Percentiles rank a stretch among this genome's conserved stretches.
These are phyloP conservation scores for Chymomyza amoena DNA, from an alignment of 2,888 invertebrate genomes.

Conservation along the genomic window DNA sequence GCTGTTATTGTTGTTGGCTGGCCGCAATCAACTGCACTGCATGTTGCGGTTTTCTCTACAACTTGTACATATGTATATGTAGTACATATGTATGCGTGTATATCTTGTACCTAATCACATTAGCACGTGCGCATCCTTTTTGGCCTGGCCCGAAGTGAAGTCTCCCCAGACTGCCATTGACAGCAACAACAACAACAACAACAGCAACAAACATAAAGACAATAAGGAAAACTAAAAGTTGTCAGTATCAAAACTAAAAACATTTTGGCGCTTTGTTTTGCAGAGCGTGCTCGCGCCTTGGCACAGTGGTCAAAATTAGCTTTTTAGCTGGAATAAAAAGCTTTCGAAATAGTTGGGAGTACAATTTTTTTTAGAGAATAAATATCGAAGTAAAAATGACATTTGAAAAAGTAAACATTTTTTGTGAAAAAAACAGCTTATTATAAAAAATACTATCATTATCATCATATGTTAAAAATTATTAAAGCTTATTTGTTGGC, in stretches of 20 bases:
- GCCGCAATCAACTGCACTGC: conserved; percentile 74
- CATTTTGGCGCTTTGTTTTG: conserved; percentile 67
- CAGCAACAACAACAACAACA: neutral
- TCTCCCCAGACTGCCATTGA: conserved; percentile 56
- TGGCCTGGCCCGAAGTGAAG: conserved; percentile 21
- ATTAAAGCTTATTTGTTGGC: no score
- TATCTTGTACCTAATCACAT: conserved; percentile 64
- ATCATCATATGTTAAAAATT: no score
- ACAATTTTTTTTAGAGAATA: no score
- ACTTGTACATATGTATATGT: conserved; percentile 30
- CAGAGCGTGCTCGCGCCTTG: neutral
- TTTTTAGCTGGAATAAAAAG: no score
- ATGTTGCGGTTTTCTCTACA: conserved; percentile 64
- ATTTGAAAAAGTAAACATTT: no score
- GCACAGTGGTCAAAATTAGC: neutral
- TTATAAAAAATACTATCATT: no score
- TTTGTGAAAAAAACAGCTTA: no score
- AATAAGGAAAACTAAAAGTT: conserved; percentile 10
- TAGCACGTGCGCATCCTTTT: conserved; percentile 70
- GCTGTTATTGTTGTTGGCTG: conserved; percentile 29
- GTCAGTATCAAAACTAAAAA: conserved; percentile 56
- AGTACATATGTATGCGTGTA: conserved; percentile 18
- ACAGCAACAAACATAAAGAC: neutral
- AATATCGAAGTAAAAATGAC: no score
- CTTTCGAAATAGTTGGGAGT: no score